Evolutionary conservation across 1,140 invertebrate species (phyloP).

Genomic region (Lysiphlebus fabarum): DNA sequence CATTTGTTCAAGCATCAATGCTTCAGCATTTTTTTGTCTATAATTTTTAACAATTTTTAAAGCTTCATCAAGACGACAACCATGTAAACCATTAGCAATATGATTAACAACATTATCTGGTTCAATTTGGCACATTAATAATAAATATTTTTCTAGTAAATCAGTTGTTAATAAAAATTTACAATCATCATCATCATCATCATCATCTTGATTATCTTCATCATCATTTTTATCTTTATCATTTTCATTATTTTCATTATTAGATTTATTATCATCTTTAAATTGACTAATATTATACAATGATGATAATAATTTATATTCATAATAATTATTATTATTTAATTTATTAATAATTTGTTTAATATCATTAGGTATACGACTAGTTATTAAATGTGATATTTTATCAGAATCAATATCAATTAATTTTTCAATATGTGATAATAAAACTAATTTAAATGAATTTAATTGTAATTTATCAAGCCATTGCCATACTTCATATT

Average conservation of each 20-base stretch:
- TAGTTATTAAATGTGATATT: slow-evolving; percentile 38
- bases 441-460: slow-evolving; percentile 40
- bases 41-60: slow-evolving; percentile 44
- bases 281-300: slow-evolving; percentile 57
- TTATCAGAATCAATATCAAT: slow-evolving; percentile 39
- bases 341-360: slow-evolving; percentile 48
- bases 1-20: slow-evolving; percentile 49
- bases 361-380: slow-evolving; percentile 35
- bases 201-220: too few species aligned
- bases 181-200: slow-evolving; percentile 35
- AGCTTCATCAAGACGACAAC: slow-evolving; percentile 47
- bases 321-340: slow-evolving; percentile 46
- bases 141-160: slow-evolving; percentile 63
- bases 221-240: too few species aligned
- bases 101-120: slow-evolving; percentile 48
- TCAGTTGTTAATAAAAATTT: slow-evolving; percentile 54
- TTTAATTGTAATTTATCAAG: slow-evolving; percentile 40
- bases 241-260: too few species aligned
- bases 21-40: slow-evolving; percentile 46
- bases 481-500: slow-evolving; percentile 47
- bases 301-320: slow-evolving; percentile 64
- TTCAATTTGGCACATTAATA: slow-evolving; percentile 67
- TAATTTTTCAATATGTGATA: slow-evolving; percentile 32
- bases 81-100: slow-evolving; percentile 40
- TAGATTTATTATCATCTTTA: slow-evolving; percentile 39